Percentiles rank a stretch among this genome's conserved stretches.
Conservation (phyloP, 2,797 vertebrate species). For the Enteromius radiatus region DNA sequence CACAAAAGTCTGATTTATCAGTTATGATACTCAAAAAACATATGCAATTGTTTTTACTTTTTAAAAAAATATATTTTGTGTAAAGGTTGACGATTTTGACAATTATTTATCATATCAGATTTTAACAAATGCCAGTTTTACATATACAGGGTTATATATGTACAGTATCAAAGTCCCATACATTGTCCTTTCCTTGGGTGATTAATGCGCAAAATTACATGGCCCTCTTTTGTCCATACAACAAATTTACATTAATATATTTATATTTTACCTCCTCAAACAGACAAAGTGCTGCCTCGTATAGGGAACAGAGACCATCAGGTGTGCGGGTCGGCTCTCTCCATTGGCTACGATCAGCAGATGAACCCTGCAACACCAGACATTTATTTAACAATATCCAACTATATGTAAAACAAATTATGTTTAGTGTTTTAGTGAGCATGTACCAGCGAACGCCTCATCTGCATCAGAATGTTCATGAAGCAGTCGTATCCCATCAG, state of each 20-base stretch:
- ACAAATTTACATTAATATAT: neutral
- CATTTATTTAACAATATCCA: conserved; percentile 19
- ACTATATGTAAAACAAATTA: neutral
- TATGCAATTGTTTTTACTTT: neutral
- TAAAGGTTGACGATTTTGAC: neutral
- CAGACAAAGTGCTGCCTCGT: conserved; percentile 87
- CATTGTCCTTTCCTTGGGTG: neutral
- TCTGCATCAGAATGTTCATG: conserved; percentile 96
- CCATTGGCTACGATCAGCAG: conserved; percentile 96
- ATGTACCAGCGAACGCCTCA: conserved; percentile 92
- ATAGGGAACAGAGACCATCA: conserved; percentile 93
- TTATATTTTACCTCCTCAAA: conserved; percentile 81
- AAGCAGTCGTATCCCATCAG: conserved; percentile 98
- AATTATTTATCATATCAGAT: neutral
- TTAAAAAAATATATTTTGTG: neutral
- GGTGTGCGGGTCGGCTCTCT: conserved; percentile 89
- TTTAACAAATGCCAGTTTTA: neutral
- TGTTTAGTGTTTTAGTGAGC: neutral
- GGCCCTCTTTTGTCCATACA: neutral
- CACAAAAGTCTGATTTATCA: neutral
- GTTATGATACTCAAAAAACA: neutral
- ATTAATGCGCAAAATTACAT: neutral
- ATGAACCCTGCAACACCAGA: conserved; percentile 83
- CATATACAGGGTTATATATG: neutral
- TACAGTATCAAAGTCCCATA: neutral